A percentile compares a stretch with the other conserved stretches of the same genome.
Conservation (phyloP, 2,113 vertebrate genomes). For the Gambusia affinis region DNA sequence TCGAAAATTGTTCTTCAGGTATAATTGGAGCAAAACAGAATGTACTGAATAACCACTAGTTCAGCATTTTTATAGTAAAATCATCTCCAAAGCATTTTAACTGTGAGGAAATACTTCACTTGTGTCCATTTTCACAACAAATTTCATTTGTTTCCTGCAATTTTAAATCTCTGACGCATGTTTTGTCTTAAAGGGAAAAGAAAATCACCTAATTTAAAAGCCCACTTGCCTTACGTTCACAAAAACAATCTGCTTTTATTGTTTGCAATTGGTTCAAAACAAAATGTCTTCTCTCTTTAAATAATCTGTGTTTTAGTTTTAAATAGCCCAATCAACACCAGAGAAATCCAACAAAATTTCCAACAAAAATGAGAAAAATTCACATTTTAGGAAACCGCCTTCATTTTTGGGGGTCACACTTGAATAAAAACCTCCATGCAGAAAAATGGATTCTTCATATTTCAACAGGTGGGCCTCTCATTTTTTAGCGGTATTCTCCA, state of each 20-base stretch:
- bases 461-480: background rate
- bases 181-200: background rate
- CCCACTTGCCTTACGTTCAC: background rate
- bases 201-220: background rate
- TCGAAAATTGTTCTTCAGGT: constrained; percentile 26
- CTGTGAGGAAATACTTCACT: background rate
- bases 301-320: background rate
- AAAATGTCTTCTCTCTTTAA: background rate
- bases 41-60: constrained; percentile 12
- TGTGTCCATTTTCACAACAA: background rate
- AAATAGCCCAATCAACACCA: background rate
- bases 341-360: background rate
- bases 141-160: background rate
- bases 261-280: background rate
- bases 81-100: background rate
- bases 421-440: background rate
- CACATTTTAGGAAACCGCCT: background rate
- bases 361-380: background rate
- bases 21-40: constrained; percentile 35
- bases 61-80: constrained; percentile 32
- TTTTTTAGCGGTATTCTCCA: background rate
- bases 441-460: background rate
- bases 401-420: background rate
- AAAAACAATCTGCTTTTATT: background rate
- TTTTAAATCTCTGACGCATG: background rate